These are phyloP conservation scores for Callosobruchus maculatus DNA, from an alignment of 2,888 invertebrate genomes.

Conservation along the genomic window DNA sequence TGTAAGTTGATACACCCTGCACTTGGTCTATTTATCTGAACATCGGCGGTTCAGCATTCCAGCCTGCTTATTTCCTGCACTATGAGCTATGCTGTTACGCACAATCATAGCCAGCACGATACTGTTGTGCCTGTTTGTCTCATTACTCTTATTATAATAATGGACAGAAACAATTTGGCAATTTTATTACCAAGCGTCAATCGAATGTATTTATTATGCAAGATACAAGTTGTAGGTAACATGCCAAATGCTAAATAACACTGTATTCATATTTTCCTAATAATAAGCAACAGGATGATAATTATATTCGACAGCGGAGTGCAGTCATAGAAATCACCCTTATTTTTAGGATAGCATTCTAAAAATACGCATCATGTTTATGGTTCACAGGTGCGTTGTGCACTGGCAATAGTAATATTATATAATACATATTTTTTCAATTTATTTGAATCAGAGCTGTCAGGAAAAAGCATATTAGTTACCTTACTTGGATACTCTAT, in stretches of 20 bases:
- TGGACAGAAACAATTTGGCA: not conserved
- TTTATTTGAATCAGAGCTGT: too few species aligned
- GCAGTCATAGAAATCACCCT: not conserved
- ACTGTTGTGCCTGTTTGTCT: too few species aligned
- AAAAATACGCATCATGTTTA: not conserved
- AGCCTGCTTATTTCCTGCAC: too few species aligned
- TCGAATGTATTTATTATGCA: not conserved
- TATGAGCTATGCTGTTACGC: too few species aligned
- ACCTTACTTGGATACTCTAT: too few species aligned
- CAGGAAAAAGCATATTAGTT: too few species aligned
- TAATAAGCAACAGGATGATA: not conserved
- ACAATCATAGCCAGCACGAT: too few species aligned
- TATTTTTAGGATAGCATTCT: not conserved
- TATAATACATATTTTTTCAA: too few species aligned
- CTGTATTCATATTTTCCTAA: not conserved
- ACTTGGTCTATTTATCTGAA: too few species aligned
- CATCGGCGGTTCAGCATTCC: too few species aligned
- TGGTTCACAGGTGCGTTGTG: not conserved
- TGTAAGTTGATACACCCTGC: too few species aligned
- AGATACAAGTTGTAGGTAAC: not conserved
- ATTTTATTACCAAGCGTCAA: not conserved
- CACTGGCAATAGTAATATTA: too few species aligned
- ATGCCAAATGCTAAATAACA: not conserved
- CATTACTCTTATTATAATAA: not conserved
- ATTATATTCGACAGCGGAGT: not conserved